Evolutionary conservation across 2,888 invertebrate genomes (phyloP).

Genomic region (Hedychridium roseum): DNA sequence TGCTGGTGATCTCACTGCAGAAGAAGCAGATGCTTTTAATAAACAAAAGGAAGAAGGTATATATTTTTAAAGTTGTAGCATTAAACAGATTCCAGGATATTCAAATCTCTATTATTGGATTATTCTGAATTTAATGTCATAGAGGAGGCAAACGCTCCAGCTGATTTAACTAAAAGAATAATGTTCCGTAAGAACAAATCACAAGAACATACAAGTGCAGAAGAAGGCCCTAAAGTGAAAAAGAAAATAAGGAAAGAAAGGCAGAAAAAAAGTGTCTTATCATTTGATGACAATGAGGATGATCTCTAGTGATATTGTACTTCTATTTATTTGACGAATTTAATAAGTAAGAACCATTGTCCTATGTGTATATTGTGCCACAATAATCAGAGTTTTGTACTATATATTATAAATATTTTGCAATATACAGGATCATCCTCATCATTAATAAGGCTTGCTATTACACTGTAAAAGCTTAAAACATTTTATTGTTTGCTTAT

Average conservation of each 20-base stretch:
- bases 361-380: too few relatives aligned
- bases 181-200: slow-evolving; percentile 65
- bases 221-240: slow-evolving; percentile 29
- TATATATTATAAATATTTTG: too few relatives aligned
- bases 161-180: slow-evolving; percentile 70
- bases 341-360: too few relatives aligned
- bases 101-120: neutral
- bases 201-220: slow-evolving; percentile 37
- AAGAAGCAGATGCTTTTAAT: slow-evolving; percentile 64
- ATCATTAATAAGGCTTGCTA: too few relatives aligned
- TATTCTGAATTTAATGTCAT: too few relatives aligned
- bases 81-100: slow-evolving; percentile 2
- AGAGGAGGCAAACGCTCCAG: slow-evolving; percentile 70
- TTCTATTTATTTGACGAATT: too few relatives aligned
- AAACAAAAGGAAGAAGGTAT: slow-evolving; percentile 53
- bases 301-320: too few relatives aligned
- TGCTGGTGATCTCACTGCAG: slow-evolving; percentile 68
- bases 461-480: too few relatives aligned
- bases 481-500: too few relatives aligned
- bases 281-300: slow-evolving; percentile 55
- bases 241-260: slow-evolving; percentile 46
- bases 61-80: neutral
- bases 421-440: too few relatives aligned
- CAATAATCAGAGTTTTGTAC: too few relatives aligned
- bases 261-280: slow-evolving; percentile 46